Base-by-base conservation (phyloP, 2,113 vertebrate species). In the Tachysurus vachellii region DNA sequence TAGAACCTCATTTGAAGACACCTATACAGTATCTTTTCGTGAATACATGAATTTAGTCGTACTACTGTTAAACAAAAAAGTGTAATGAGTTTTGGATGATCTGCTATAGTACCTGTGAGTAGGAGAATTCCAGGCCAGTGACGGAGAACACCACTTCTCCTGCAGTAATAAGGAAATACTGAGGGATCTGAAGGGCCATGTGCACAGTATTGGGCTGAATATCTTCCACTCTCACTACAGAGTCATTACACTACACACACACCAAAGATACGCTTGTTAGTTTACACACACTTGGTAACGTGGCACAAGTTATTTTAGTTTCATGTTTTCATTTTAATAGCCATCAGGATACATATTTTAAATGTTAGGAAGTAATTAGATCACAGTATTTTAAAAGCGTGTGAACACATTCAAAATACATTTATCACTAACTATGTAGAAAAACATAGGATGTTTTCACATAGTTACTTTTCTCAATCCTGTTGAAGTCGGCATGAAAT, bases 101-200 rank as follows among this genome's bases (percentile, higher is more conserved):
- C 47, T 64, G 19, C 5, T 75, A 26, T 44, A 42, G 2, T 94
- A 99, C 98, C 97, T 99, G 98, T 53, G 97, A 97, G 81, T 99
- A 99, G 1, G 98, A 99, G 93, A 99, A 99, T 89, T 96, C 96
- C 90, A 99, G 85, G n/a, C 98, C 98, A 1, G 98, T 99, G 82
- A 99, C 93, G 1, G 98, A 99, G 93, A 97, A 99, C 87, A 99
- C 94, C 71, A 99, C 97, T 91, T 99, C 98, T 26, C 94, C 98
- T 53, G 93, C 94, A 0, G 98, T 98, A 1, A 99, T 93, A 61
- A 99, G 94, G 92, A 99, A 97, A 91, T 99, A 99, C 93, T 99
- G 98, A 0, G 98, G 98, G 85, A 99, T 96, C 92, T 99, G 98
- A 87, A 97, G 96, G 19, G 96, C 97, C 95, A 99, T 97, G 90